phyloP scores from a whole-genome alignment of 2,888 invertebrate species.

The Drosophila emarginata region DNA sequence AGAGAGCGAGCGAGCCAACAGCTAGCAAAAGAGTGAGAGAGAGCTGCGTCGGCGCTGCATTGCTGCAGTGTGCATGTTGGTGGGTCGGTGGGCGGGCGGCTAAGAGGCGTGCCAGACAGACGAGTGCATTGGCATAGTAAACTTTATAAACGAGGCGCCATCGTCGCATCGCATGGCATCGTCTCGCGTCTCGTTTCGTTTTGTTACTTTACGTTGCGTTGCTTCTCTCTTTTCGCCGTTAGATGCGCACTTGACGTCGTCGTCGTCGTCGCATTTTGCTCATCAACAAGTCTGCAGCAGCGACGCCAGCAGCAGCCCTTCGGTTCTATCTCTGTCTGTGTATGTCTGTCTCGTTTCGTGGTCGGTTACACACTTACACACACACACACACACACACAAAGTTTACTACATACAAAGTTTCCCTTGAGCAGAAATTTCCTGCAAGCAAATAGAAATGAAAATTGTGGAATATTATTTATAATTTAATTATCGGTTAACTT shows the following conservation, averaged over 20 bases:
- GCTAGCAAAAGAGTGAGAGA: slow-evolving; percentile 6
- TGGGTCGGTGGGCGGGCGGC: slow-evolving; percentile 19
- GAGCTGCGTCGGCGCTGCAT: slow-evolving; percentile 61
- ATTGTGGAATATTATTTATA: neutral
- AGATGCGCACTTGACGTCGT: slow-evolving; percentile 66
- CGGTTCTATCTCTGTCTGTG: slow-evolving; percentile 18
- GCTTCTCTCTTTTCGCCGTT: slow-evolving; percentile 57
- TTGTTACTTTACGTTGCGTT: slow-evolving; percentile 44
- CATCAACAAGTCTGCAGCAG: slow-evolving; percentile 65
- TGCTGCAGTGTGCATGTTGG: slow-evolving; percentile 24
- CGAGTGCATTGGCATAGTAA: slow-evolving; percentile 79
- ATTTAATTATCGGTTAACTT: neutral
- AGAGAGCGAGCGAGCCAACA: slow-evolving; percentile 24
- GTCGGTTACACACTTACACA: slow-evolving; percentile 16
- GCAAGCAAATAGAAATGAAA: neutral
- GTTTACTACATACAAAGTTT: slow-evolving; percentile 46
- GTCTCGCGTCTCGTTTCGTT: slow-evolving; percentile 20
- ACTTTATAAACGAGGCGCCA: slow-evolving; percentile 70
- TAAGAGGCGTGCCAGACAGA: slow-evolving; percentile 45
- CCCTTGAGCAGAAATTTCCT: slow-evolving; percentile 45
- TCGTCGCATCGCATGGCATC: slow-evolving; percentile 25
- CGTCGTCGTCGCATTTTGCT: slow-evolving; percentile 41
- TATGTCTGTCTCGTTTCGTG: slow-evolving; percentile 19
- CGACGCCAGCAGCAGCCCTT: slow-evolving; percentile 39
- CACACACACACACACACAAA: slow-evolving; percentile 20